These are phyloP conservation scores for Kuschelorhynchus macadamiae DNA, from an alignment of 2,888 invertebrate species.

Conservation along the genomic window DNA sequence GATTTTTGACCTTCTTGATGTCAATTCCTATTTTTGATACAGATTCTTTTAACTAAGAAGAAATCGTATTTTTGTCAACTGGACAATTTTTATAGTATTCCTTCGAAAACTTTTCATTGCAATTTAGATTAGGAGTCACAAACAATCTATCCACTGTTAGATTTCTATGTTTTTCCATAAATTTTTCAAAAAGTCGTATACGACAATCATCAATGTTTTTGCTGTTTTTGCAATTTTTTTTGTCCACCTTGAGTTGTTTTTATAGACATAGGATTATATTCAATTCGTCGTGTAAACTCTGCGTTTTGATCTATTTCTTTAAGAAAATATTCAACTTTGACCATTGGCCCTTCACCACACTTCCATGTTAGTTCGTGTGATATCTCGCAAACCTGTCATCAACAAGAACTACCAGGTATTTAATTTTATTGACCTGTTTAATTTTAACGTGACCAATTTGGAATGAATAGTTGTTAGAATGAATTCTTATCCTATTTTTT, in stretches of 20 bases:
- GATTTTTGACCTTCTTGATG: slow-evolving; percentile 22
- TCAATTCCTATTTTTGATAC: slow-evolving; percentile 35
- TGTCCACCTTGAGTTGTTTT: too few species aligned
- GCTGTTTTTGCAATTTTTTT: not conserved
- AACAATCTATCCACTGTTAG: slow-evolving; percentile 26
- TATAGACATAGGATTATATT: slow-evolving; percentile 5
- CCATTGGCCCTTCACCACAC: slow-evolving; percentile 27
- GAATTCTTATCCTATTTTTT: too few species aligned
- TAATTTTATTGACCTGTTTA: too few species aligned
- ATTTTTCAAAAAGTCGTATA: slow-evolving; percentile 28
- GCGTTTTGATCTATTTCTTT: slow-evolving; percentile 25
- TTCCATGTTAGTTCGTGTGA: slow-evolving; percentile 29
- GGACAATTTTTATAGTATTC: slow-evolving; percentile 35
- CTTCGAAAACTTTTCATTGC: slow-evolving; percentile 34
- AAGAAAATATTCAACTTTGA: slow-evolving; percentile 28
- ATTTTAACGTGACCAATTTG: too few species aligned
- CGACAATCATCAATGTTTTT: slow-evolving; percentile 26
- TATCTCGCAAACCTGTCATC: too few species aligned
- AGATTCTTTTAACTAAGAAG: slow-evolving; percentile 39
- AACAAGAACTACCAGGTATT: too few species aligned
- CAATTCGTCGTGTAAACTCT: slow-evolving; percentile 19
- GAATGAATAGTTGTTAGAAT: too few species aligned
- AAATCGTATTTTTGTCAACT: slow-evolving; percentile 31
- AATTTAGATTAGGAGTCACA: slow-evolving; percentile 32
- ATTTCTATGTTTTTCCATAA: slow-evolving; percentile 28